Evolutionary conservation across 2,888 invertebrate genomes (phyloP), one percentile per base, ranked within the genome.

Genomic region (Vannuccia rotundouncinata): DNA sequence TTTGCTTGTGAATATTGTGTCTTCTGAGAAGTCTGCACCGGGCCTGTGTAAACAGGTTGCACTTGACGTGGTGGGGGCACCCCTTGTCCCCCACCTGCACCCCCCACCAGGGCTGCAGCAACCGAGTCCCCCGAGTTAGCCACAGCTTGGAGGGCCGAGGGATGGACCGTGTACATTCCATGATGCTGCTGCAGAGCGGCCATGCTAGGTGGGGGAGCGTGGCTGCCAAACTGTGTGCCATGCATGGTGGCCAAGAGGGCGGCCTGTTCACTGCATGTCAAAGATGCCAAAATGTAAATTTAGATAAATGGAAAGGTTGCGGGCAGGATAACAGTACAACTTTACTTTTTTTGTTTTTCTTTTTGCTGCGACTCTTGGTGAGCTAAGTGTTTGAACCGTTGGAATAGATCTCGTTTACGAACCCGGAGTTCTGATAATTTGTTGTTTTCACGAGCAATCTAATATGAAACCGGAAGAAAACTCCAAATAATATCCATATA

Each of bases 361-460:
- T 77, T 77, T 1, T 31, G 31, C n/a, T 25, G 22, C 1, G 79
- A 79, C 75, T 79, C 79, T 22, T 79, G 73, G 29, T 79, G 66
- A 5, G 79, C 79, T 31, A 79, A 73, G 2, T 29, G 74, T 31
- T 79, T 79, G 22, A 79, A 77, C n/a, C 79, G 77, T 28, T 77
- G 29, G 30, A 79, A 79, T 29, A 79, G 30, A 77, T 79, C 74
- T 29, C 73, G 66, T 31, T 66, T 79, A 10, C 30, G 28, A 77
- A 25, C 27, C 17, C 66, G 27, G 22, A 79, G 73, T 10, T 77
- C 74, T 22, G 17, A 1, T 10, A 76, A 29, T 29, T 76, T 76
- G 17, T 25, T n/a, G 29, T 29, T 29, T 28, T 28, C 29, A 25
- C 29, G 28, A 5, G 76, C 17, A 29, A 45, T 45, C 45, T 45